Evolutionary conservation across 2,113 vertebrate genomes (phyloP), one percentile per base, ranked within the genome.

Genomic region (Pao palembangensis): DNA sequence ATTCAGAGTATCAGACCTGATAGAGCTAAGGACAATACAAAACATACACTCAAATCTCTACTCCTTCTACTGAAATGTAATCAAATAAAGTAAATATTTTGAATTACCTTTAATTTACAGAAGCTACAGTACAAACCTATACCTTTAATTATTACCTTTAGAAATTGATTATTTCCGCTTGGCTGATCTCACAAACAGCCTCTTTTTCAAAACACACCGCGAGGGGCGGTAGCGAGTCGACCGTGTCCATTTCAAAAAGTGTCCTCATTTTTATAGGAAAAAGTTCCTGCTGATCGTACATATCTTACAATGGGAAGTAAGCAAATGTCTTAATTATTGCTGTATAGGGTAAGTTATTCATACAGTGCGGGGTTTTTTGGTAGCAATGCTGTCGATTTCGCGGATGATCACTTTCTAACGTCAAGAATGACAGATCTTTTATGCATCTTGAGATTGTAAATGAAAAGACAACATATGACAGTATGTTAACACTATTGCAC

Each of bases 261-360:
- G 55, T 56, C 67, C 61, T 75, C 46, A 42, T 71, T 60, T 75
- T 77, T 55, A 64, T 57, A 47, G 46, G 55, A 43, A 70, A 81
- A 79, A 69, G 72, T 84, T 76, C 8, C 8, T 48, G 1, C 55
- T 58, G 62, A 61, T 66, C 55, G 68, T 2, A 51, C 47, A 6
- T 3, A 44, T 19, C 53, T 14, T 8, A 17, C 18, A 44, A 46
- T 13, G 55, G 19, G 6, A 25, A 50, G 8, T 38, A 8, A 1
- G 28, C 6, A 0, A 19, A 48, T 6, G 14, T 47, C n/a, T 21
- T 11, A 41, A 50, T 4, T 28, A 10, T 15, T 38, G 58, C 51
- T 74, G 61, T 51, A 57, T 7, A 41, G 61, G 55, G 58, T 60
- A 20, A 52, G 59, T 38, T 7, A 2, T 10, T 8, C 7, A 23